A percentile compares a stretch with the other conserved stretches of the same genome.
Evolutionary conservation across 92 coral and sea anemone species (phyloP).

Genomic region (Palythoa grandiflora): DNA sequence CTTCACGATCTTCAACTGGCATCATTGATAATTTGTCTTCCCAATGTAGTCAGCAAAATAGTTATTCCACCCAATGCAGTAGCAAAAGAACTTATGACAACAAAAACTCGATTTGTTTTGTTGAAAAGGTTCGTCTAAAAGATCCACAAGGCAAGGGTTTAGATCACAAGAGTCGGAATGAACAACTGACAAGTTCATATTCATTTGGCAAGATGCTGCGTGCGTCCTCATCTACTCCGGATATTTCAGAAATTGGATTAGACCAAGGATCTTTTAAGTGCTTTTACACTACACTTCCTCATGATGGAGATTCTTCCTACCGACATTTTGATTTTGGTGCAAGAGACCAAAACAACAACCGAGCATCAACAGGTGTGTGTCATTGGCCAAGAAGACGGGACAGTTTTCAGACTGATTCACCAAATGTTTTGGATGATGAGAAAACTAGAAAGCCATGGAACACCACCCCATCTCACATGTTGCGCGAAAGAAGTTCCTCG

Average conservation of each 20-base stretch:
- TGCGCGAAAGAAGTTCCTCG: conserved; percentile 26
- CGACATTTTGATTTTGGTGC: conserved; percentile 11
- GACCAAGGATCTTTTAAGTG: background rate
- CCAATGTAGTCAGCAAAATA: background rate
- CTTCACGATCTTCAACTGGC: background rate
- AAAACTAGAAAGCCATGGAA: background rate
- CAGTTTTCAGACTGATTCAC: background rate
- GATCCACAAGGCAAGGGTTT: background rate
- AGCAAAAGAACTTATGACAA: too few species aligned
- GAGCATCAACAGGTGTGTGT: background rate
- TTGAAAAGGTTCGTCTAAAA: background rate
- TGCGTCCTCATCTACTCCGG: background rate
- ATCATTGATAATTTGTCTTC: background rate
- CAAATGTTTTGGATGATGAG: background rate
- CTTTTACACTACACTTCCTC: conserved; percentile 21
- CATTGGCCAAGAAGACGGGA: background rate
- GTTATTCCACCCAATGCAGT: background rate
- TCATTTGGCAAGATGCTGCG: background rate
- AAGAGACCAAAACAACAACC: background rate
- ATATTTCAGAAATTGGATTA: background rate
- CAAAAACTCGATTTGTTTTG: background rate
- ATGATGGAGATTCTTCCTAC: conserved; percentile 1
- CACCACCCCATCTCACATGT: background rate
- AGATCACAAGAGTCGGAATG: background rate
- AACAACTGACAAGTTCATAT: background rate